These are phyloP conservation scores for Xiphydria camelus DNA, from an alignment of 2,888 invertebrate genomes.

Conservation along the genomic window DNA sequence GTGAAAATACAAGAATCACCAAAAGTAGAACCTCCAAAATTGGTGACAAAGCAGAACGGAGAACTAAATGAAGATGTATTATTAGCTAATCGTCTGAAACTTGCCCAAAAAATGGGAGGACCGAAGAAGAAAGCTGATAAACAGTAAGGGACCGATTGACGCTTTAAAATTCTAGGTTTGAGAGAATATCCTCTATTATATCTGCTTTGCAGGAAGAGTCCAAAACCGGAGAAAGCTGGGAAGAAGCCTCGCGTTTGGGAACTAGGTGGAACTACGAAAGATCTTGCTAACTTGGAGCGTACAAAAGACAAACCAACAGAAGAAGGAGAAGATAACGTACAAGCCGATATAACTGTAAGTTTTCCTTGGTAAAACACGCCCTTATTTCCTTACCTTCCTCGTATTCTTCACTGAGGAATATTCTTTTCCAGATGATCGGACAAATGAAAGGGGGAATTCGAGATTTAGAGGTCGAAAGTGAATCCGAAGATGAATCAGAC, in stretches of 20 bases:
- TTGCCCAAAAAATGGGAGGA: conserved; percentile 76
- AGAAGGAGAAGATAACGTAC: conserved; percentile 63
- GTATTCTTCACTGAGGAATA: conserved; percentile 5
- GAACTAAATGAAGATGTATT: conserved; percentile 69
- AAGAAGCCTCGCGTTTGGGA: conserved; percentile 93
- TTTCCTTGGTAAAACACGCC: neutral
- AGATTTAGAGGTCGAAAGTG: conserved; percentile 80
- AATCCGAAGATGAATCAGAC: conserved; percentile 68
- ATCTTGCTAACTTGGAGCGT: conserved; percentile 78
- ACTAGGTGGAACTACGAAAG: conserved; percentile 76
- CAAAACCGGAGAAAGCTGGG: conserved; percentile 70
- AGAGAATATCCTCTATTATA: too few species aligned
- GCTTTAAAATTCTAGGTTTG: neutral
- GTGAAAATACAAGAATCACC: conserved; percentile 48
- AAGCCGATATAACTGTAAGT: conserved; percentile 68
- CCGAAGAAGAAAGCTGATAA: conserved; percentile 67
- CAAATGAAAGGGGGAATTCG: conserved; percentile 82
- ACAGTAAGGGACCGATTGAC: conserved; percentile 58
- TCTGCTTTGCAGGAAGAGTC: conserved; percentile 60
- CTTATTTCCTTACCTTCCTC: conserved; percentile 9
- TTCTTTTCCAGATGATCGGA: conserved; percentile 69
- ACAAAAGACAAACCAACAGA: conserved; percentile 76
- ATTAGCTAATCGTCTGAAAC: conserved; percentile 75
- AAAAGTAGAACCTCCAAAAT: conserved; percentile 56
- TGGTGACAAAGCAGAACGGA: conserved; percentile 49